Evolutionary conservation across 2,888 invertebrate species (phyloP).

Genomic region (Rhagonycha fulva): DNA sequence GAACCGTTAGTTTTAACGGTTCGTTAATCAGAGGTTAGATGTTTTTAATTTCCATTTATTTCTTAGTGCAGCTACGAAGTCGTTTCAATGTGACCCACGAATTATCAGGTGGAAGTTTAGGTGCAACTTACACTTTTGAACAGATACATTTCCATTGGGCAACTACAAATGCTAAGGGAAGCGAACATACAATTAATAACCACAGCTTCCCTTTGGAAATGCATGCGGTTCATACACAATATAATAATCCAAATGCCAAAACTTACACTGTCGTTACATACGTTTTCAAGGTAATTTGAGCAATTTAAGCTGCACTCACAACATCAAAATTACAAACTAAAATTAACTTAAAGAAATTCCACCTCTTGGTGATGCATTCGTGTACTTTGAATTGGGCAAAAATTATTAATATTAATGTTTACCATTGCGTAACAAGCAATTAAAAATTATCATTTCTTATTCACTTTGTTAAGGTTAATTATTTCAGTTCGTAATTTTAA

Average conservation of each 20-base stretch:
- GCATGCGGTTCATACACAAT: constrained; percentile 14
- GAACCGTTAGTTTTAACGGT: not conserved
- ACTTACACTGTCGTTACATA: not conserved
- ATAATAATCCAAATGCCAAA: not conserved
- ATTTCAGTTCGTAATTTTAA: no score
- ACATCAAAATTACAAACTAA: not conserved
- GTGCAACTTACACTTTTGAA: constrained; percentile 6
- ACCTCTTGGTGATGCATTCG: no score
- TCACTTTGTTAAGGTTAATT: no score
- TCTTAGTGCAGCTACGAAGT: constrained; percentile 9
- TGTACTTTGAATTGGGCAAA: no score
- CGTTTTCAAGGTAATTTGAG: constrained; percentile 4
- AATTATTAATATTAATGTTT: no score
- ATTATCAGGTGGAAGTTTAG: constrained; percentile 5
- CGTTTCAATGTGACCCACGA: not conserved
- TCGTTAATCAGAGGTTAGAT: not conserved
- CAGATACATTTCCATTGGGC: constrained; percentile 25
- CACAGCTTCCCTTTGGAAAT: constrained; percentile 16
- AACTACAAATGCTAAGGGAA: constrained; percentile 5
- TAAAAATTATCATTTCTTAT: no score
- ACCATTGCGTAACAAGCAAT: no score
- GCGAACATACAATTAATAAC: constrained; percentile 17
- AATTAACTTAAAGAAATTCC: not conserved
- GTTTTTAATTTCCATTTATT: not conserved
- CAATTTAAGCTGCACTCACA: not conserved